phyloP scores from a whole-genome alignment of 1,140 invertebrate species.

The Pogonus chalceus region DNA sequence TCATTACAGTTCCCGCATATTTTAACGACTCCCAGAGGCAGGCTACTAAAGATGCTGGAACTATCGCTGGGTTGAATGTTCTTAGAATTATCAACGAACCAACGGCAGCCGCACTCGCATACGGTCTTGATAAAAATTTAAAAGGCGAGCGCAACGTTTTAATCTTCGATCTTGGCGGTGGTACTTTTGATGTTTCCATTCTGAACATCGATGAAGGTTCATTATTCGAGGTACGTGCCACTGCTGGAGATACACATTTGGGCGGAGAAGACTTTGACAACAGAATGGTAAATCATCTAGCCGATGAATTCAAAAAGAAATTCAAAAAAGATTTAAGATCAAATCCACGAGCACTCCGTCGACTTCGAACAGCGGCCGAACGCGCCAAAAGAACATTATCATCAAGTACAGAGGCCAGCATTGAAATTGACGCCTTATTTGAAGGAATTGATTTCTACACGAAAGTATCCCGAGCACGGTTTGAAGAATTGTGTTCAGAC shows the following conservation, averaged over 20 bases:
- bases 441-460: constrained; percentile 66
- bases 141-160: constrained; percentile 47
- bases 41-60: too few species aligned
- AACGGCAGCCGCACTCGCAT: constrained; percentile 57
- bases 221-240: constrained; percentile 45
- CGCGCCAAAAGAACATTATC: constrained; percentile 73
- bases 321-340: constrained; percentile 29
- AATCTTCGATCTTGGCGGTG: too few species aligned
- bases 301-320: constrained; percentile 41
- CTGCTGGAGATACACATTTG: too few species aligned
- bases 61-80: constrained; percentile 52
- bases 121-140: constrained; percentile 55
- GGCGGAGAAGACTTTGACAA: constrained; percentile 73
- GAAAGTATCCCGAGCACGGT: constrained; percentile 57
- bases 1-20: too few species aligned
- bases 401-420: constrained; percentile 53
- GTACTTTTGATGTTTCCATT: constrained; percentile 61
- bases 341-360: constrained; percentile 35
- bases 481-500: constrained; percentile 62
- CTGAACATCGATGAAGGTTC: constrained; percentile 58
- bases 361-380: constrained; percentile 55
- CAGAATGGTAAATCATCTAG: constrained; percentile 71
- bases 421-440: constrained; percentile 62
- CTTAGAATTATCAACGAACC: constrained; percentile 62
- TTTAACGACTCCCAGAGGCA: too few species aligned